These are phyloP conservation scores for Caenorhabditis latens DNA, from an alignment of 1,140 invertebrate species.

Conservation along the genomic window DNA sequence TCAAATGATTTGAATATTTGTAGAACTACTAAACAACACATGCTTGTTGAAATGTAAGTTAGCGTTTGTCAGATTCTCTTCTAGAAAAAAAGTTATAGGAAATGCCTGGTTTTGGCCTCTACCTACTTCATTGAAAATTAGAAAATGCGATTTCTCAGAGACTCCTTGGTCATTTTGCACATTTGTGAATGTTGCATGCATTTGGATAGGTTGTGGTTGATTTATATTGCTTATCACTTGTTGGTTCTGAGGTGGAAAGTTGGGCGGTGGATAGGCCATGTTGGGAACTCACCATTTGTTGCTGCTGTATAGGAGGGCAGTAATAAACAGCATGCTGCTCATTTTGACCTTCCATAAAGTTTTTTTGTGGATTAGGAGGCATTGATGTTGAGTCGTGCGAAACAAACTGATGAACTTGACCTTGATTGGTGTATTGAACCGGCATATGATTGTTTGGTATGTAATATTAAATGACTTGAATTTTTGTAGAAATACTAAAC, in stretches of 20 bases:
- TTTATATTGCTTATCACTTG: neutral
- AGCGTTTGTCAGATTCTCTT: too few relatives aligned
- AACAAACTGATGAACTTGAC: neutral
- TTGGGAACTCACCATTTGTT: conserved; percentile 24
- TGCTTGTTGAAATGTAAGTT: too few relatives aligned
- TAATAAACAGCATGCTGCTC: neutral
- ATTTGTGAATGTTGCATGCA: neutral
- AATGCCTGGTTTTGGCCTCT: too few relatives aligned
- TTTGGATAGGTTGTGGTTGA: neutral
- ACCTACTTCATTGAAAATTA: too few relatives aligned
- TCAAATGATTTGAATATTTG: too few relatives aligned
- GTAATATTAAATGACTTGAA: too few relatives aligned
- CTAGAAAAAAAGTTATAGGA: too few relatives aligned
- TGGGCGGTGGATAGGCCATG: conserved; percentile 19
- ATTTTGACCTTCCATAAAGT: neutral
- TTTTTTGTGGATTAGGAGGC: neutral
- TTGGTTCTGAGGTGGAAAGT: neutral
- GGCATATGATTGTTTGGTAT: conserved; percentile 5
- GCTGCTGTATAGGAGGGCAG: neutral
- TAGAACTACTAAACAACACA: too few relatives aligned
- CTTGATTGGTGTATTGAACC: neutral
- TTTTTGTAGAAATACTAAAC: too few relatives aligned
- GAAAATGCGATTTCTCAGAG: too few relatives aligned
- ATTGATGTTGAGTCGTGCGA: neutral
- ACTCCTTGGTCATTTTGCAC: too few relatives aligned